Percentiles rank a stretch among this genome's conserved stretches.
These are phyloP conservation scores for Atlantisia rogersi DNA, from an alignment of 2,113 vertebrate genomes.

Conservation along the genomic window DNA sequence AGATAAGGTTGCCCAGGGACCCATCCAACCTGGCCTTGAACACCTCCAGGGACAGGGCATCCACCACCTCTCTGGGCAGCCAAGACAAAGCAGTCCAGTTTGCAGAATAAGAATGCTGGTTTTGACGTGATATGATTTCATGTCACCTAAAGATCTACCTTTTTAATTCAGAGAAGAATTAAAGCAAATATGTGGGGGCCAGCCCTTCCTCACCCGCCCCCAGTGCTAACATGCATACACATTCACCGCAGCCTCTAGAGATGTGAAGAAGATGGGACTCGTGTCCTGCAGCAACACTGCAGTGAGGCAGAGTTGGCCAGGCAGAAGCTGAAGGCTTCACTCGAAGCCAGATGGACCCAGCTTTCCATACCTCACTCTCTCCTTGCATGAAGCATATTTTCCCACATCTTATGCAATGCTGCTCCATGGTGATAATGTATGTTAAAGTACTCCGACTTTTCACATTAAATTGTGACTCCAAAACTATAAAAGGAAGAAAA, in stretches of 20 bases:
- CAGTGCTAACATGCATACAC: background rate
- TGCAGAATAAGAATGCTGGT: background rate
- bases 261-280: background rate
- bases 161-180: background rate
- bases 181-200: background rate
- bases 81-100: background rate
- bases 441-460: background rate
- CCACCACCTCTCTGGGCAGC: too few relatives aligned
- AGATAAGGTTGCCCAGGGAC: too few relatives aligned
- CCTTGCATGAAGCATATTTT: accelerated
- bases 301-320: background rate
- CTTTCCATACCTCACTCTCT: background rate
- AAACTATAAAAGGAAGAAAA: background rate
- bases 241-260: background rate
- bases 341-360: accelerated
- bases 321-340: background rate
- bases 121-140: background rate
- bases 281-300: background rate
- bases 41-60: too few relatives aligned
- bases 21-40: too few relatives aligned
- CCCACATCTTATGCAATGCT: background rate
- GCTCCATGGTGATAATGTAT: background rate
- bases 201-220: too few relatives aligned
- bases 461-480: background rate
- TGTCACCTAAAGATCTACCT: background rate